Evolutionary conservation across 2,113 vertebrate species (phyloP), one percentile per base, ranked within the genome.

Genomic region (Origma solitaria): DNA sequence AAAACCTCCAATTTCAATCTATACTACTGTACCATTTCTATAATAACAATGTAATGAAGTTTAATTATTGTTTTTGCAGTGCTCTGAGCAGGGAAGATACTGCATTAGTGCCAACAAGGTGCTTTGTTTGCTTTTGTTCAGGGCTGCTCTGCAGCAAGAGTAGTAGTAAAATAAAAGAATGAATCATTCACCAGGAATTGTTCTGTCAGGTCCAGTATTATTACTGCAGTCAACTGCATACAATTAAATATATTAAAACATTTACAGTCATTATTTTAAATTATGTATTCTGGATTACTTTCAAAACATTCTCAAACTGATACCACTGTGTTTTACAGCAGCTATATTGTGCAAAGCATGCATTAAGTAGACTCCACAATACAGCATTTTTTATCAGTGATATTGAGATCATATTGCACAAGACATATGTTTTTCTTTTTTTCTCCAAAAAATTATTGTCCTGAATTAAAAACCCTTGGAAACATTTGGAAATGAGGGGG

Each of bases 381-480:
- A 70, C 10, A 90, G 51, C 4, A 57, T 33, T 94, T 96, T 90
- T 92, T 30, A 83, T 88, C 50, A 80, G 69, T n/a, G 28, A 56
- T 81, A 64, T 37, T 75, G 37, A 81, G 16, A 93, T 15, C 51
- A 82, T 88, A 88, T 81, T 93, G 64, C 40, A 64, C 37, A 56
- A 86, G 72, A 28, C 68, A 90, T 76, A 75, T 66, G 33, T 15
- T 84, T 75, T 86, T 66, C 8, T 56, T 76, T 68, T 83, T 58
- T 5, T 16, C 14, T 15, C 3, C 0, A 4, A 6, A 77, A n/a
- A 88, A 78, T 19, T 7, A 75, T 88, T 86, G 64, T 88, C 37
- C 31, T 92, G 84, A 64, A 95, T 81, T 86, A 50, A 90, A 88
- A 95, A 81, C 64, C 94, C 76, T 88, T 83, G 76, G 60, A 96